These are phyloP conservation scores for Actenoides lindsayi DNA, from an alignment of 2,113 vertebrate species.

Conservation along the genomic window DNA sequence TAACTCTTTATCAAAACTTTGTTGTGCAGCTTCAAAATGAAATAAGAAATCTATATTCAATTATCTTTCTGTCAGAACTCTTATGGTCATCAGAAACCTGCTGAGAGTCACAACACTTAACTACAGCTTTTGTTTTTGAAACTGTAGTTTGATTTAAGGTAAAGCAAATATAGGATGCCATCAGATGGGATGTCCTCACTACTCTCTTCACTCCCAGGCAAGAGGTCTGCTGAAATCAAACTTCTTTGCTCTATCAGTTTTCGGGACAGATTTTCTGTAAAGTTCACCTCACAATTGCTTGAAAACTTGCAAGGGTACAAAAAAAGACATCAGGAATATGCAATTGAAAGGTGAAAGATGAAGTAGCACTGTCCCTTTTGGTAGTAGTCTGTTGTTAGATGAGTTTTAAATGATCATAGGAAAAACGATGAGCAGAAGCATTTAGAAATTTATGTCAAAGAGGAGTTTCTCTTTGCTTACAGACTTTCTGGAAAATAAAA, in stretches of 20 bases:
- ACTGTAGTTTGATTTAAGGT: background rate
- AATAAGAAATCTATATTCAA: background rate
- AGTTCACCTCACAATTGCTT: background rate
- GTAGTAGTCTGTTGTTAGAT: background rate
- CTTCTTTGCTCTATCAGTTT: background rate
- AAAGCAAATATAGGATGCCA: background rate
- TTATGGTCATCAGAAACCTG: background rate
- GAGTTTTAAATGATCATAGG: background rate
- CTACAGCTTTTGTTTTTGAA: too few relatives aligned
- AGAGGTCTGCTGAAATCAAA: background rate
- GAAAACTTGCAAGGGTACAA: background rate
- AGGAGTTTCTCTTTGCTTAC: background rate
- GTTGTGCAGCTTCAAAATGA: background rate
- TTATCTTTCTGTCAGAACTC: background rate
- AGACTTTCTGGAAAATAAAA: background rate
- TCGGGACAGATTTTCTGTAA: background rate
- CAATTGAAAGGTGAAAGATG: background rate
- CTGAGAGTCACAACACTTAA: background rate
- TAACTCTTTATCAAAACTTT: background rate
- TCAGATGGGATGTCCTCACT: background rate
- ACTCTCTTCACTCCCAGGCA: background rate
- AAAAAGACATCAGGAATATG: background rate
- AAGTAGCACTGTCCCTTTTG: background rate
- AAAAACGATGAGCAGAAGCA: background rate
- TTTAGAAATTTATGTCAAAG: background rate